Percentiles rank a stretch among this genome's conserved stretches.
Conservation (phyloP, 1,140 invertebrate genomes). For the Latrodectus geometricus region DNA sequence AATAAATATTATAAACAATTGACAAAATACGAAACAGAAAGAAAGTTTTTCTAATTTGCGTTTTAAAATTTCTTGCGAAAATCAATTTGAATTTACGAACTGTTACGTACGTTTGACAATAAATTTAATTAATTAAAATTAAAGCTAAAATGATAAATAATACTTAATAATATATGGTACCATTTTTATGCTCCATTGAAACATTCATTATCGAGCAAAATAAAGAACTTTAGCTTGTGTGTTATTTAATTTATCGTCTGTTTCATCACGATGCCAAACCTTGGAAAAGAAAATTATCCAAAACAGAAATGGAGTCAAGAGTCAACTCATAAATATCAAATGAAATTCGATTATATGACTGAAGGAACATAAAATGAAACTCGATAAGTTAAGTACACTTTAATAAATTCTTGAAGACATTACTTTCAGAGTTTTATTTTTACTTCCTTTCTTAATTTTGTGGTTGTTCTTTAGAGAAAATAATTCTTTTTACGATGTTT, state of each 20-base stretch:
- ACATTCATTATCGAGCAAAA: too few relatives aligned
- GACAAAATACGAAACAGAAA: too few relatives aligned
- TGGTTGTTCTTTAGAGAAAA: constrained; percentile 8
- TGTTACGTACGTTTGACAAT: too few relatives aligned
- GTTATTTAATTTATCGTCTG: background rate
- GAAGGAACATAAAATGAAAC: constrained; percentile 24
- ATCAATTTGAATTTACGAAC: too few relatives aligned
- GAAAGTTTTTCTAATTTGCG: too few relatives aligned
- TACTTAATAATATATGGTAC: too few relatives aligned
- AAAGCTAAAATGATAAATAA: too few relatives aligned
- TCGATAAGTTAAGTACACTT: constrained; percentile 46
- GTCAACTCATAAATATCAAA: constrained; percentile 45
- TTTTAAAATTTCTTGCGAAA: too few relatives aligned
- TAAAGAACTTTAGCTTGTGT: too few relatives aligned
- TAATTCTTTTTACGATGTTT: constrained; percentile 43
- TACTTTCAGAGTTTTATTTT: constrained; percentile 4
- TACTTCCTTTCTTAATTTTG: constrained; percentile 9
- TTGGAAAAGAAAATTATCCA: background rate
- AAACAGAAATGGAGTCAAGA: constrained; percentile 33
- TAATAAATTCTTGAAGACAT: constrained; percentile 37
- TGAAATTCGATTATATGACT: constrained; percentile 49
- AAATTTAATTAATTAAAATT: too few relatives aligned
- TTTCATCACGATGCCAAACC: background rate
- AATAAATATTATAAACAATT: too few relatives aligned
- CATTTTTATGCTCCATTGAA: too few relatives aligned